Conservation (phyloP, 2,797 vertebrate species). For the Pseudochirops cupreus region DNA sequence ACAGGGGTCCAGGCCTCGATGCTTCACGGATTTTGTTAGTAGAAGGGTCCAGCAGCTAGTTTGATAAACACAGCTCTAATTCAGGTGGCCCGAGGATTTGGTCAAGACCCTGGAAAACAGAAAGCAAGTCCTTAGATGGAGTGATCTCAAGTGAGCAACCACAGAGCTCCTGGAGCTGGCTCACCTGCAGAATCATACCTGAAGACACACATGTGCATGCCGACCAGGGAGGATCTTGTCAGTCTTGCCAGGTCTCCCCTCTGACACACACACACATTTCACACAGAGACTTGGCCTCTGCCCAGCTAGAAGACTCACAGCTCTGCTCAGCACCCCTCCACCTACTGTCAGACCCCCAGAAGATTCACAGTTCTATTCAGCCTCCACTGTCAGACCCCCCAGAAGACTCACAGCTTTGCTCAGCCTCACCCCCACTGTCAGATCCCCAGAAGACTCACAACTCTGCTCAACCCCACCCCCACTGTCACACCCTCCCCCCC, state of each 20-base stretch:
- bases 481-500: background rate
- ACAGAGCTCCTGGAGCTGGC: background rate
- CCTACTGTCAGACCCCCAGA: background rate
- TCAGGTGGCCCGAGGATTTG: background rate
- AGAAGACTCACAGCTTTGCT: no score
- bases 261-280: background rate
- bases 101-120: background rate
- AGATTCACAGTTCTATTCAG: background rate
- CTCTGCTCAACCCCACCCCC: background rate
- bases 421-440: no score
- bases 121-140: background rate
- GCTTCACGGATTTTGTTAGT: background rate
- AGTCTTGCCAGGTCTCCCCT: background rate
- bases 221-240: background rate
- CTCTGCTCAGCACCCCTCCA: no score
- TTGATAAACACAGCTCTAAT: background rate
- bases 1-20: background rate
- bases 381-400: background rate
- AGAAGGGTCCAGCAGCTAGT: background rate
- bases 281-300: background rate
- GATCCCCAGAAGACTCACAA: background rate
- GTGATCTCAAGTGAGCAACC: background rate
- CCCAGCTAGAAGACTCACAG: background rate
- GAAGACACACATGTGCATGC: background rate
- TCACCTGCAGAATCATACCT: background rate